Evolutionary conservation across 1,140 invertebrate species (phyloP), one percentile per base, ranked within the genome.

Genomic region (Pygmarrhopalites habei): DNA sequence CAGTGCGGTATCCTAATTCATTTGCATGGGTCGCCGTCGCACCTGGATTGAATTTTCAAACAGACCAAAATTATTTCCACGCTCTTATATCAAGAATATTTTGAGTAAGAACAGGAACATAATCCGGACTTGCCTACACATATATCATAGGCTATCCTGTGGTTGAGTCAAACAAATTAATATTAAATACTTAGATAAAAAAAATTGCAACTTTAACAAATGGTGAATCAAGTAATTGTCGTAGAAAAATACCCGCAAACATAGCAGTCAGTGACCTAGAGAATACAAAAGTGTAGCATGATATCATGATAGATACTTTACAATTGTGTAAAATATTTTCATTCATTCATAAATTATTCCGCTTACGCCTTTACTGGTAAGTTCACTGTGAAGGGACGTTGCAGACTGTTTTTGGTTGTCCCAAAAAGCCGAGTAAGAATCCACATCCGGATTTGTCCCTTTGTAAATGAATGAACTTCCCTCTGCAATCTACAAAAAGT

Each of bases 351-450:
- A n/a, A n/a, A n/a, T n/a, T n/a, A n/a, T n/a, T n/a, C n/a, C n/a
- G n/a, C n/a, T n/a, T n/a, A n/a, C n/a, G 32, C 85, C 84, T 68
- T 86, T 84, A 72, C 85, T 78, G 44, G 85, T 82, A 39, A 99
- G 78, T 73, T 95, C 86, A 1, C 82, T 80, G 64, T 85, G 83
- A n/a, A 98, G 77, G 21, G 86, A 86, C 3, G 94, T 98, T 71
- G 93, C 84, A 1, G 86, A 87, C 29, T 92, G 75, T 75, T 91
- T 92, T 74, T 90, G 88, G 78, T 98, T 98, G 77, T 98, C 95
- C 87, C 89, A 95, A 79, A 99, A 98, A 17, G 95, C 95, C 0
- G 93, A 97, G 77, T 98, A 98, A 1, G 92, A 95, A 74, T 98
- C 95, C 12, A 97, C 88, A 66, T 95, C 89, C 0, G 93, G 86